Base-by-base conservation (phyloP, 2,888 invertebrate genomes). In the Toxonevra muliebris region DNA sequence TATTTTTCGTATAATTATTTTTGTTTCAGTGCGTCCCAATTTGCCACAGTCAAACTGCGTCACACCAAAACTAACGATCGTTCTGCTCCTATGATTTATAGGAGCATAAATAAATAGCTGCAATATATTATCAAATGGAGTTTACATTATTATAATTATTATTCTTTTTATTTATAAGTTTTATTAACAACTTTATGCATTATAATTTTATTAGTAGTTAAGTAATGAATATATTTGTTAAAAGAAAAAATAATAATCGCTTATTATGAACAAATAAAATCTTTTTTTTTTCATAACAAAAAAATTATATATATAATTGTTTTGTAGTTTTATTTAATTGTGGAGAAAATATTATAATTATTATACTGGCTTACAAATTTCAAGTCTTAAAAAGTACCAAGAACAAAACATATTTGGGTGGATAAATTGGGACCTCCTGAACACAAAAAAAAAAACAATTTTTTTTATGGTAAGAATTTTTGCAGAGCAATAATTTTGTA, bases 41-140 rank as follows among this genome's bases (percentile, higher is more conserved):
- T 94, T 84, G 94, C 94, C 70, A 94, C 94, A 71, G 93, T 95
- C 84, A 94, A 94, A 88, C 89, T 94, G 84, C 89, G 94, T 85
- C 94, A 93, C 88, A 91, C 93, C 80, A 91, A 93, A 87, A 93
- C 94, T 82, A 93, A 93, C 86, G 94, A 94, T 86, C 90, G 94
- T 79, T 92, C 93, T 75, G 92, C 93, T 77, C 93, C 94, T 75
- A 89, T 93, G 86, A 88, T 91, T 69, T 78, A 81, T 75, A 76
- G 82, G 69, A 82, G 80, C 70, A 78, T 82, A 69, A 81, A 81
- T 75, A 82, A 81, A 76, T 81, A 78, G 60, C 57, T 17, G 48
- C 43, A 71, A 66, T 20, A 50, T 17, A 50, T 17, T 12, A 50
- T 65, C 42, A 66, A 43, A 53, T 58, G 17, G 53, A 15, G 19